Conservation (phyloP, 2,113 vertebrate genomes). For the Sander vitreus region DNA sequence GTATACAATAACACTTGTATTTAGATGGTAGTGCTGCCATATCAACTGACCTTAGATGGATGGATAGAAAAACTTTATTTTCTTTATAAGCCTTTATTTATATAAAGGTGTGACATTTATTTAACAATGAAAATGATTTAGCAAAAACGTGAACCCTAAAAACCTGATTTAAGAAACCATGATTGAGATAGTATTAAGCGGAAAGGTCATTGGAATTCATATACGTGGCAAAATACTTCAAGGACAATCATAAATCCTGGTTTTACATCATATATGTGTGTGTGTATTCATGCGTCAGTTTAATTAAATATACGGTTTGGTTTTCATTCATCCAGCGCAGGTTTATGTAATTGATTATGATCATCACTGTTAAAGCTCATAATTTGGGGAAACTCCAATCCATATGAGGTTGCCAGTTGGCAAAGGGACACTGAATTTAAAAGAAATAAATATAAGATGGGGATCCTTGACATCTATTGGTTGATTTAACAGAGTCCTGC, state of each 20-base stretch:
- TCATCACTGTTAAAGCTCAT: slow-evolving; percentile 35
- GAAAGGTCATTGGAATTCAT: slow-evolving; percentile 29
- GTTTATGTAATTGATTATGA: slow-evolving; percentile 59
- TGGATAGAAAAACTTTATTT: background rate
- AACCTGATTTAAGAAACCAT: background rate
- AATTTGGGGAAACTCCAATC: slow-evolving; percentile 33
- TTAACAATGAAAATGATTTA: background rate
- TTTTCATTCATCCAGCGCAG: slow-evolving; percentile 27
- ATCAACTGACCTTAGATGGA: background rate
- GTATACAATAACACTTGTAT: slow-evolving; percentile 36
- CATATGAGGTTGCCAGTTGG: background rate
- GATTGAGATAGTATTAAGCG: slow-evolving; percentile 3
- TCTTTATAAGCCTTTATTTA: background rate
- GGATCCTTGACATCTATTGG: slow-evolving; percentile 77
- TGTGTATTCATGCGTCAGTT: slow-evolving; percentile 35
- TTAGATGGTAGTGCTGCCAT: slow-evolving; percentile 9
- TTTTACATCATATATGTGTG: background rate
- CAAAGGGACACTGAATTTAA: slow-evolving; percentile 62
- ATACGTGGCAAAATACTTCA: slow-evolving; percentile 22
- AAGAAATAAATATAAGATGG: slow-evolving; percentile 50
- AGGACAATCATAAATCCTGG: slow-evolving; percentile 42
- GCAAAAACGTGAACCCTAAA: background rate
- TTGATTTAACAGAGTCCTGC: slow-evolving; percentile 71
- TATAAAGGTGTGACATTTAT: background rate
- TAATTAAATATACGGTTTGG: slow-evolving; percentile 37